Percentiles rank a stretch among this genome's conserved stretches.
These are phyloP conservation scores for Rhopalosiphum padi DNA, from an alignment of 1,140 invertebrate genomes.

Conservation along the genomic window DNA sequence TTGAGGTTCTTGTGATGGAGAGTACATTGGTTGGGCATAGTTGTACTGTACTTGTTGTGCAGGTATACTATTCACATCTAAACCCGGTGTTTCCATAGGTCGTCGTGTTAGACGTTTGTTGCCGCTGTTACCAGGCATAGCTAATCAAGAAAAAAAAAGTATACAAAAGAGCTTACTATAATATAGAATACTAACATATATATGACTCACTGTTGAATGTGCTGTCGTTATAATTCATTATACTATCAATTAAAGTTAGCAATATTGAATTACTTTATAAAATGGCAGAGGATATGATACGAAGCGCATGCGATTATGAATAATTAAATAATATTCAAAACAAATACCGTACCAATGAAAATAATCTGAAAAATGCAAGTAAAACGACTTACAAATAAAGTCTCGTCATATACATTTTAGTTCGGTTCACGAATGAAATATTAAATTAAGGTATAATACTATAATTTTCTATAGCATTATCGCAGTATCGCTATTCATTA, in stretches of 20 bases:
- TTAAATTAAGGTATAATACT: neutral
- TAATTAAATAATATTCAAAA: neutral
- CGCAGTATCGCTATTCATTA: neutral
- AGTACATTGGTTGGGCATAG: neutral
- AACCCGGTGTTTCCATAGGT: slow-evolving; percentile 43
- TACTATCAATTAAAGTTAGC: too few species aligned
- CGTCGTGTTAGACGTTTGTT: slow-evolving; percentile 27
- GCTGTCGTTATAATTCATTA: slow-evolving; percentile 22
- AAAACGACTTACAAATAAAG: neutral
- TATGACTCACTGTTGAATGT: neutral
- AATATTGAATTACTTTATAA: neutral
- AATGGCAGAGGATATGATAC: neutral
- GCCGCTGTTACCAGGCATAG: neutral
- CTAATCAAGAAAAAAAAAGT: neutral
- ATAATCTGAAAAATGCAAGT: neutral
- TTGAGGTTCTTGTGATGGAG: neutral
- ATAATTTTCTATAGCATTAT: neutral
- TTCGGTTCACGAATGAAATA: neutral
- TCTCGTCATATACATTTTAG: neutral
- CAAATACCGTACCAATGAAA: neutral
- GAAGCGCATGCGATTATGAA: neutral
- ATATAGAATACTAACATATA: neutral
- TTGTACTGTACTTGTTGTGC: neutral
- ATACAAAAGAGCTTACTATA: neutral
- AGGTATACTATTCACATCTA: slow-evolving; percentile 17